These are phyloP conservation scores for Lithophane leautieri DNA, from an alignment of 2,888 invertebrate species.

Conservation along the genomic window DNA sequence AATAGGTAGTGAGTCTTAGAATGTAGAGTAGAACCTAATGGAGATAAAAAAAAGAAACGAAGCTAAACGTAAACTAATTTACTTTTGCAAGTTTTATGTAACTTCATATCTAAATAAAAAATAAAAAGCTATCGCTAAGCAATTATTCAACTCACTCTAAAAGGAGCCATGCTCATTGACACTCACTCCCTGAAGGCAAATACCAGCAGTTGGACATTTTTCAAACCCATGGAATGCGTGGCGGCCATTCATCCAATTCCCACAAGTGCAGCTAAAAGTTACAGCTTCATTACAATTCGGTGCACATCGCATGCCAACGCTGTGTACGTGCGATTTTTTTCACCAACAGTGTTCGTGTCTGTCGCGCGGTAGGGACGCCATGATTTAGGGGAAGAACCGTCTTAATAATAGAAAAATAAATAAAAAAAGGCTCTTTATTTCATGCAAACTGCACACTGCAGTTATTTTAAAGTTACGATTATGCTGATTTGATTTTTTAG, in stretches of 20 bases:
- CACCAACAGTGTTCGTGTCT: slow-evolving; percentile 67
- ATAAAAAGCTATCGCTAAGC: not conserved
- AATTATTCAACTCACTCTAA: slow-evolving; percentile 9
- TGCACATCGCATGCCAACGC: slow-evolving; percentile 74
- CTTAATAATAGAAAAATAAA: no score
- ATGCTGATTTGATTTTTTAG: no score
- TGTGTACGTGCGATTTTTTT: slow-evolving; percentile 67
- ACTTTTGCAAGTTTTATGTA: not conserved
- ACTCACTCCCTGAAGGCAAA: slow-evolving; percentile 27
- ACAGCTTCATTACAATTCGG: slow-evolving; percentile 72
- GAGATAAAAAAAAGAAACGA: not conserved
- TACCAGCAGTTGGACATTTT: slow-evolving; percentile 31
- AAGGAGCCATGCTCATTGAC: slow-evolving; percentile 21
- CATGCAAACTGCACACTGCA: no score
- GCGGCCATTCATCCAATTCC: slow-evolving; percentile 65
- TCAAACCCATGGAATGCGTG: slow-evolving; percentile 47
- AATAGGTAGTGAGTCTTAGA: not conserved
- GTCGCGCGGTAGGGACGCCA: slow-evolving; percentile 39
- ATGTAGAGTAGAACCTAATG: not conserved
- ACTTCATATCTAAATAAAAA: not conserved
- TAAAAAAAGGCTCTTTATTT: no score
- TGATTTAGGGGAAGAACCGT: slow-evolving; percentile 2
- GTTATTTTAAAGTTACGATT: no score
- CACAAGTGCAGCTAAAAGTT: slow-evolving; percentile 70
- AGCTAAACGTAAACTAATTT: not conserved